Base-by-base conservation (phyloP, 1,140 invertebrate genomes). In the Trypoxylus dichotomus region DNA sequence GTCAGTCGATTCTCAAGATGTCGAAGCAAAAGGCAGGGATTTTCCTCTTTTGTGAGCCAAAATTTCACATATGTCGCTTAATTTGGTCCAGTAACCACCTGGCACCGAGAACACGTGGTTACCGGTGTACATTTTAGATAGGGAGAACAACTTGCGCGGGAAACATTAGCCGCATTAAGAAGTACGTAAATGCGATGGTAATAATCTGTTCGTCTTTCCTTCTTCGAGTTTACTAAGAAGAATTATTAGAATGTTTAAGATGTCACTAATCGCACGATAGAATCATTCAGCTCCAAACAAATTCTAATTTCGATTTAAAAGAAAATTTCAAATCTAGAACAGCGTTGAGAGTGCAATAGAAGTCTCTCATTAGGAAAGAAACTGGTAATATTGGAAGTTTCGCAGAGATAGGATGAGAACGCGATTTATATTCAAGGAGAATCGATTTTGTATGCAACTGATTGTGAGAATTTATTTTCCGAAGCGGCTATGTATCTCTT, bases 31-130 rank as follows among this genome's bases (percentile, higher is more conserved):
- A 27, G 37, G 71, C 68, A 75, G 60, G 77, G 78, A 80, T 80
- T 80, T 78, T 80, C 79, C 78, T 80, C 68, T 78, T 80, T 79
- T 63, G 80, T 77, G 68, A 78, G 76, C 58, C 78, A 78, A 80
- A 80, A 80, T 78, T 77, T 79, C 78, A 80, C 80, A 80, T 80
- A 80, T 80, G 80, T 78, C 58, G 78, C 77, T 77, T 80, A 80
- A 80, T 79, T 80, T 80, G 77, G 80, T 77, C 74, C 77, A 80
- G 80, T 80, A 80, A 79, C 80, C 80, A 80, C 80, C 80, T 80
- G 80, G 78, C 80, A 79, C 76, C 58, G 13, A 43, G 73, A 80
- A 80, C 80, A 80, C 80, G 80, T 80, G 80, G 80, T 80, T 80
- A 80, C 78, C 77, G 80, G 60, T 63, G 21, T 63, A 24, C 25